phyloP scores from a whole-genome alignment of 1,140 invertebrate species.

The Drosophila persimilis region DNA sequence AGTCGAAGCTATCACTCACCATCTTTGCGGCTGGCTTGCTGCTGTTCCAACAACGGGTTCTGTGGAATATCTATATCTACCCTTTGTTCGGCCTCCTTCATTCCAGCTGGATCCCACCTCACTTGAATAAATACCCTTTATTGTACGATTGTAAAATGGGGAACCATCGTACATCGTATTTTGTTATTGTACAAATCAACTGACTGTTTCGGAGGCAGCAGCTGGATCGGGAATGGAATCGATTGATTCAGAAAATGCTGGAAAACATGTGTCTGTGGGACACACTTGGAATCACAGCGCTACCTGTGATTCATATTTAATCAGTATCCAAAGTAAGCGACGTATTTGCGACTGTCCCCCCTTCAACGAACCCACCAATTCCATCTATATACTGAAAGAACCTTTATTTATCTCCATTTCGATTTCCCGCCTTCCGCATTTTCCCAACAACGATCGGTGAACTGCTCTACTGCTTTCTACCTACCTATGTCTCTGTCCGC shows the following conservation, averaged over 20 bases:
- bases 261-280: not conserved
- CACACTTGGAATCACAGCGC: no score
- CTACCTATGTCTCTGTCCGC: constrained; percentile 36
- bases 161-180: not conserved
- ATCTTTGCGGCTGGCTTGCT: constrained; percentile 23
- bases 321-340: no score
- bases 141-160: not conserved
- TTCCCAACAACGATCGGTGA: constrained; percentile 14
- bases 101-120: not conserved
- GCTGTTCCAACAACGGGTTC: constrained; percentile 21
- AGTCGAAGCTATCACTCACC: constrained; percentile 50
- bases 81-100: not conserved
- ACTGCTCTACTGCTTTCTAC: constrained; percentile 64
- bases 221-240: no score
- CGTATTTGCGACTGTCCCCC: not conserved
- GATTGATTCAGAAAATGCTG: not conserved
- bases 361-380: not conserved
- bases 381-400: no score
- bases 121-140: constrained; percentile 17
- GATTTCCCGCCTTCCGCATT: not conserved
- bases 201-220: constrained; percentile 19
- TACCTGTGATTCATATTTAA: no score
- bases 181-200: constrained; percentile 14
- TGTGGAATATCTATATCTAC: not conserved
- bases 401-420: no score